Conservation (phyloP, 2,888 invertebrate genomes). For the Ormyrus pomaceus region DNA sequence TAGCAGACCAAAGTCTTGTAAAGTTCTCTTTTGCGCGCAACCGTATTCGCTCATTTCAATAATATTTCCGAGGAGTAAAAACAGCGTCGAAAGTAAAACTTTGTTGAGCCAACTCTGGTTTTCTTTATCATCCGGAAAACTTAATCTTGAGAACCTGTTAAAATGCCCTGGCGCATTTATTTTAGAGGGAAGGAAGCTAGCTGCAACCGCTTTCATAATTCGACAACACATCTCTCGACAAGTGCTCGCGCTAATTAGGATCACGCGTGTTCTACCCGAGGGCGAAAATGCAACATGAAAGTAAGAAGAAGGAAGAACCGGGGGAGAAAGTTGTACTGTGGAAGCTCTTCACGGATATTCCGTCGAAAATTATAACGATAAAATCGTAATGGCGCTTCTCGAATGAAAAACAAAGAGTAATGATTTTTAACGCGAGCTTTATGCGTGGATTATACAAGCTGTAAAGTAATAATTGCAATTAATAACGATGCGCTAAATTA, state of each 20-base stretch:
- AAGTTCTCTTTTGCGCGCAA: too few species aligned
- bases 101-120: not conserved
- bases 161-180: constrained; percentile 28
- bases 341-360: constrained; percentile 27
- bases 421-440: not conserved
- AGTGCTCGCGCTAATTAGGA: constrained; percentile 72
- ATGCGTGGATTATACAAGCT: too few species aligned
- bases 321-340: constrained; percentile 2
- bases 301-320: constrained; percentile 35
- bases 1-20: too few species aligned
- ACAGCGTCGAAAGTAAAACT: not conserved
- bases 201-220: constrained; percentile 48
- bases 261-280: constrained; percentile 71
- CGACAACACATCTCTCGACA: constrained; percentile 50
- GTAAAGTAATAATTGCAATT: too few species aligned
- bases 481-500: too few species aligned
- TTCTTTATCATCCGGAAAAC: constrained; percentile 29
- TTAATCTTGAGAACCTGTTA: constrained; percentile 42
- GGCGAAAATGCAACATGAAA: constrained; percentile 48
- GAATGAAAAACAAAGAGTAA: constrained; percentile 35
- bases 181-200: constrained; percentile 31
- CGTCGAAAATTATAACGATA: constrained; percentile 49
- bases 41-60: too few species aligned
- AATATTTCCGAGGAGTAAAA: too few species aligned
- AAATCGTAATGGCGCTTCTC: constrained; percentile 29